Evolutionary conservation across 2,888 invertebrate species (phyloP), one percentile per base, ranked within the genome.

Genomic region (Diaphora mendica): DNA sequence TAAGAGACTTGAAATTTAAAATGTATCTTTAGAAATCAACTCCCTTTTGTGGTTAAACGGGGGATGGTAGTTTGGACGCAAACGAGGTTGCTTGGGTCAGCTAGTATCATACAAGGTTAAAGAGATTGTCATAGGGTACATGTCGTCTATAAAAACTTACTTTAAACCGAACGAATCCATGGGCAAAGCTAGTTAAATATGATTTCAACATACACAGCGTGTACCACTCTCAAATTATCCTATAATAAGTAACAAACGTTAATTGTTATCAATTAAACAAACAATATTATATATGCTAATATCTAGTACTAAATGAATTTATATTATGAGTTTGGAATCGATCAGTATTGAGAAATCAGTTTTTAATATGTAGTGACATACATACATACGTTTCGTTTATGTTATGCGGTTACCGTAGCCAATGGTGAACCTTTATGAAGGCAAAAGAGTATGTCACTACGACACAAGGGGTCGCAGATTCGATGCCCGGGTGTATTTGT

Each of bases 201-300:
- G 20, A 44, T 20, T 23, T 48, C 55, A 35, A 51, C 11, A 39
- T 42, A 78, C 73, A 79, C 79, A 73, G 73, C 75, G 72, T 78
- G 44, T n/a, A 15, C 26, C 9, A 33, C 5, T 65, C 55, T 59
- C 69, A 65, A 68, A 30, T 68, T 30, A 73, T n/a, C 55, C 64
- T 78, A 74, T 30, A 59, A 33, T 64, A 39, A 15, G 65, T 68
- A 62, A 72, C 11, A 75, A 65, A 75, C n/a, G 72, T 66, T 67
- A 65, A 64, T 44, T 66, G 62, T 70, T 44, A 74, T 72, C 62
- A 70, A 75, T 51, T 68, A 39, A 76, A 44, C 75, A 68, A 68
- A 70, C 51, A 66, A 51, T 42, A 70, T 42, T 66, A 51, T 23
- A 4, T 8, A 9, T n/a, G 51, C 59, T 42, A 30, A 13, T 23